Evolutionary conservation across 1,140 invertebrate genomes (phyloP).

Genomic region (Drosophila pectinifera): DNA sequence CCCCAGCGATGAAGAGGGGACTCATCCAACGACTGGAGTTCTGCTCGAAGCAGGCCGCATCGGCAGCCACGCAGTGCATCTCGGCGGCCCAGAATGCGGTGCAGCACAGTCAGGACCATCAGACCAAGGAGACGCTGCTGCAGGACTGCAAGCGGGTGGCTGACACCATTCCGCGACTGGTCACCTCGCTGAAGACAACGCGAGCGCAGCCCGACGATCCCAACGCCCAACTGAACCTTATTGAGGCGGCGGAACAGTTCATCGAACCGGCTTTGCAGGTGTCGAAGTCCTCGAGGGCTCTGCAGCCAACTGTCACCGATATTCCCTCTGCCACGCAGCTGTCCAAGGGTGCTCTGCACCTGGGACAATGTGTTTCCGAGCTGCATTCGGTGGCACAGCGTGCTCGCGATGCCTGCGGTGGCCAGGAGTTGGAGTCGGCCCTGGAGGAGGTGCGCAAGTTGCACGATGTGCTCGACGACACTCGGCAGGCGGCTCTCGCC

Average conservation of each 20-base stretch:
- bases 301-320: constrained; percentile 94
- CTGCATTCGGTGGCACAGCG: constrained; percentile 90
- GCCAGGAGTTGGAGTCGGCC: constrained; percentile 94
- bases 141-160: constrained; percentile 91
- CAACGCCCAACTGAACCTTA: constrained; percentile 92
- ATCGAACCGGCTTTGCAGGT: constrained; percentile 89
- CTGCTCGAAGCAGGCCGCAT: constrained; percentile 94
- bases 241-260: constrained; percentile 95
- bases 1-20: constrained; percentile 91
- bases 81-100: constrained; percentile 92
- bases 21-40: constrained; percentile 90
- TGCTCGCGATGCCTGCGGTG: constrained; percentile 94
- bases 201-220: constrained; percentile 90
- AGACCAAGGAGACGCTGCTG: constrained; percentile 87
- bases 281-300: constrained; percentile 91
- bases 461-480: constrained; percentile 92
- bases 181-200: constrained; percentile 92
- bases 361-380: constrained; percentile 86
- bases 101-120: constrained; percentile 86
- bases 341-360: constrained; percentile 78
- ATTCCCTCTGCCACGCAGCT: constrained; percentile 90
- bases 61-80: constrained; percentile 96
- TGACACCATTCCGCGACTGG: constrained; percentile 92
- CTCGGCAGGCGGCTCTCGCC: constrained; percentile 90
- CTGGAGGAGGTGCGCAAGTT: constrained; percentile 92